Percentiles rank a stretch among this genome's conserved stretches.
Conservation (phyloP, 1,140 invertebrate genomes). For the Drosophila obscura region DNA sequence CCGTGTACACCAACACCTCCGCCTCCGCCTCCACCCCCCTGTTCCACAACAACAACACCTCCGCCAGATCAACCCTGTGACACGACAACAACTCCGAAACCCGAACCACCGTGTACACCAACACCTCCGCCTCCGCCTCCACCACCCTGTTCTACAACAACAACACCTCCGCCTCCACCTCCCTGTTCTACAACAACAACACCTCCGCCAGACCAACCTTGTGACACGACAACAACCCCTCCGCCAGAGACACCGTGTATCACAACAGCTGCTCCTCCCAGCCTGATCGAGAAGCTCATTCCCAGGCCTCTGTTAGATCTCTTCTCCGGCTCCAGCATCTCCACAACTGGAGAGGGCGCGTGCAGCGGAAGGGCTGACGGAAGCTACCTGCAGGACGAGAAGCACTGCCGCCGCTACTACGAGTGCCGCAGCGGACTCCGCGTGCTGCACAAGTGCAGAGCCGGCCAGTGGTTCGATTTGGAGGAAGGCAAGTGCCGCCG, state of each 20-base stretch:
- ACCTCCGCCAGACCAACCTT: not conserved
- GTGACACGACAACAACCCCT: not conserved
- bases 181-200: not conserved
- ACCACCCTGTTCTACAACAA: not conserved
- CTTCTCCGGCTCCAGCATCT: conserved; percentile 1
- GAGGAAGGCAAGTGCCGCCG: conserved; percentile 42
- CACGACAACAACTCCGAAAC: too few species aligned
- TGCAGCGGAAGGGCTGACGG: conserved; percentile 39
- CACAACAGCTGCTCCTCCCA: not conserved
- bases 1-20: not conserved
- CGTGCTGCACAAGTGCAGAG: conserved; percentile 28
- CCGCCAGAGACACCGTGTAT: not conserved
- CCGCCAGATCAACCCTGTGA: not conserved
- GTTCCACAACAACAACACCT: not conserved
- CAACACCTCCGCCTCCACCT: conserved; percentile 9
- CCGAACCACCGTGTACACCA: too few species aligned
- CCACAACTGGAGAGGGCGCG: conserved; percentile 1
- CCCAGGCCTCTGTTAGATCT: conserved; percentile 5
- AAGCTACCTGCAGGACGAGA: conserved; percentile 37
- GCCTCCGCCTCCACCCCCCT: conserved; percentile 8
- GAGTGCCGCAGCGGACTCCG: conserved; percentile 41
- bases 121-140: not conserved
- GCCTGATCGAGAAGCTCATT: not conserved
- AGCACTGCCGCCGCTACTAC: conserved; percentile 54
- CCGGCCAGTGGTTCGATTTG: conserved; percentile 56